These are phyloP conservation scores for Aphrophora alni DNA, from an alignment of 2,888 invertebrate species.

Conservation along the genomic window DNA sequence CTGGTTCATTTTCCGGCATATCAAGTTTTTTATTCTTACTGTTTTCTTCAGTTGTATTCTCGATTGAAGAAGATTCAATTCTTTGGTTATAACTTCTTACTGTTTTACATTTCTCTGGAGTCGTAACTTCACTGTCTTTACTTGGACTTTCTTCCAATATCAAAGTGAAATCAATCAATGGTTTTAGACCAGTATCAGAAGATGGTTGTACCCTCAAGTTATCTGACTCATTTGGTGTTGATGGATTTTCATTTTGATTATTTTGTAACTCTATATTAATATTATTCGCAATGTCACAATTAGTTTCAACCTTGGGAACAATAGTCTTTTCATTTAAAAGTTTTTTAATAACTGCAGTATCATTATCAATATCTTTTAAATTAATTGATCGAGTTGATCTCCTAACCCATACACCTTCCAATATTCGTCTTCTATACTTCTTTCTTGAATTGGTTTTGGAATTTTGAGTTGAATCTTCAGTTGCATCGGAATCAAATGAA, in stretches of 20 bases:
- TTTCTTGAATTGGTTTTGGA: constrained; percentile 23
- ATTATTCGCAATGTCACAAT: neutral
- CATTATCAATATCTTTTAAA: constrained; percentile 32
- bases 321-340: constrained; percentile 29
- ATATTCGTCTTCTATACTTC: neutral
- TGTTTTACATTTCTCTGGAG: neutral
- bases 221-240: neutral
- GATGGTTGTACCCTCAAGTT: too few species aligned
- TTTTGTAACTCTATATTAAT: neutral
- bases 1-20: neutral
- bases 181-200: neutral
- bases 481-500: constrained; percentile 16
- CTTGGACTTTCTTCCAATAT: constrained; percentile 30
- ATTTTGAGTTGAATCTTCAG: neutral
- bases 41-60: neutral
- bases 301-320: neutral
- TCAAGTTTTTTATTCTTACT: neutral
- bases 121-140: neutral
- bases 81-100: neutral
- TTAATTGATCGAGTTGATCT: constrained; percentile 29
- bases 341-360: constrained; percentile 33
- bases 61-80: neutral
- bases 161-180: constrained; percentile 21
- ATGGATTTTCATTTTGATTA: neutral
- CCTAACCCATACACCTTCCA: constrained; percentile 28